Base-by-base conservation (phyloP, 2,113 vertebrate species). In the Ctenomys sociabilis region DNA sequence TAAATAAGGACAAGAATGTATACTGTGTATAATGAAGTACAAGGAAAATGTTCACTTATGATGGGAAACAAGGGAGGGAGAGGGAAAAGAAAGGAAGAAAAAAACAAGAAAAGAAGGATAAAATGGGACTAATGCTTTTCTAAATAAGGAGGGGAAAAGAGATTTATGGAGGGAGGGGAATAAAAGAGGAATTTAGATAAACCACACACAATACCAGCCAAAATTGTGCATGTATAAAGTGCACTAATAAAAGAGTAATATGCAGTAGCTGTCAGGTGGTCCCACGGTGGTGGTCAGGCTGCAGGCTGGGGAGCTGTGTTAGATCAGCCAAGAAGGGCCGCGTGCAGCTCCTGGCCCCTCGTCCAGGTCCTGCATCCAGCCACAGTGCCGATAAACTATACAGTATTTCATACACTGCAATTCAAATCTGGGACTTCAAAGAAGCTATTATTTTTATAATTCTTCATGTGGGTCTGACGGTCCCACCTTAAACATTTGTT, bases 271-370 rank as follows among this genome's bases (percentile, higher is more conserved):
- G 17, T 21, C 19, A 22, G 37, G 28, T 14, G 32, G 16, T 9
- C 87, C 19, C 40, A 19, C n/a, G 35, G 32, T 40, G 28, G 35
- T 21, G 13, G 49, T 22, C 21, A 68, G 35, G 5, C 16, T 21
- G 7, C 19, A 24, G 35, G 30, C n/a, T 37, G 16, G 22, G 28
- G 10, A 40, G 2, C 3, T 2, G 32, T 21, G 0, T 1, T 37
- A 82, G 37, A 19, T 22, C 28, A 72, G 3, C 21, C 72, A 21
- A 64, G 3, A n/a, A 35, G 13, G 66, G 17, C 66, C 5, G 2
- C 1, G 66, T 14, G 8, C 35, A 1, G 35, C 3, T 64, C 13
- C 35, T 2, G 17, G 35, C 68, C 7, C 19, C 68, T n/a, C 7
- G 7, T 19, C 68, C 78, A 32, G 49, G 2, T 68, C n/a, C 32